Evolutionary conservation across 1,140 invertebrate genomes (phyloP).

Genomic region (Centruroides sculpturatus): DNA sequence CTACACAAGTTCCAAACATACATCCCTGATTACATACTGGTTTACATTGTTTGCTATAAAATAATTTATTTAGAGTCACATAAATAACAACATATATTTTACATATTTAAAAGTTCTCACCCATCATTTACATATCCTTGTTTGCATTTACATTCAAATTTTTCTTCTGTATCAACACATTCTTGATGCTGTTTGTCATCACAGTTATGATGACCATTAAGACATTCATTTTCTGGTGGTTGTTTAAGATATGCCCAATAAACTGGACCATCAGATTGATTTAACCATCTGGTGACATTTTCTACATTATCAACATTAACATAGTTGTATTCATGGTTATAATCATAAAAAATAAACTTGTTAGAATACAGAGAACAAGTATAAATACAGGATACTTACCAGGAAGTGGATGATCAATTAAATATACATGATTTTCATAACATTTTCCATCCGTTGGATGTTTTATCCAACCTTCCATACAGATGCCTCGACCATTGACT

Average conservation of each 20-base stretch:
- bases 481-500: slow-evolving; percentile 33
- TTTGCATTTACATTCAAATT: slow-evolving; percentile 76
- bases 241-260: slow-evolving; percentile 72
- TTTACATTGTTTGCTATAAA: slow-evolving; percentile 42
- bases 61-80: not conserved
- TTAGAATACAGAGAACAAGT: not conserved
- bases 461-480: slow-evolving; percentile 31
- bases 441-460: slow-evolving; percentile 27
- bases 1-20: slow-evolving; percentile 66
- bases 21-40: slow-evolving; percentile 81
- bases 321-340: too few relatives aligned
- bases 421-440: slow-evolving; percentile 18
- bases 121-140: slow-evolving; percentile 46
- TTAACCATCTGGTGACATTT: slow-evolving; percentile 8
- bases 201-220: slow-evolving; percentile 80
- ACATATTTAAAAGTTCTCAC: slow-evolving; percentile 12
- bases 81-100: too few relatives aligned
- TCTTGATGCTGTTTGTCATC: slow-evolving; percentile 59
- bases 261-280: slow-evolving; percentile 10
- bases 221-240: slow-evolving; percentile 85
- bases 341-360: too few relatives aligned
- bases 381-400: not conserved
- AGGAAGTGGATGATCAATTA: slow-evolving; percentile 11
- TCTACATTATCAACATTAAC: not conserved
- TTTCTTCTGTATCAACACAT: slow-evolving; percentile 54